A percentile compares a stretch with the other conserved stretches of the same genome.
phyloP scores from a whole-genome alignment of 2,888 invertebrate species.

The Lysandra coridon region DNA sequence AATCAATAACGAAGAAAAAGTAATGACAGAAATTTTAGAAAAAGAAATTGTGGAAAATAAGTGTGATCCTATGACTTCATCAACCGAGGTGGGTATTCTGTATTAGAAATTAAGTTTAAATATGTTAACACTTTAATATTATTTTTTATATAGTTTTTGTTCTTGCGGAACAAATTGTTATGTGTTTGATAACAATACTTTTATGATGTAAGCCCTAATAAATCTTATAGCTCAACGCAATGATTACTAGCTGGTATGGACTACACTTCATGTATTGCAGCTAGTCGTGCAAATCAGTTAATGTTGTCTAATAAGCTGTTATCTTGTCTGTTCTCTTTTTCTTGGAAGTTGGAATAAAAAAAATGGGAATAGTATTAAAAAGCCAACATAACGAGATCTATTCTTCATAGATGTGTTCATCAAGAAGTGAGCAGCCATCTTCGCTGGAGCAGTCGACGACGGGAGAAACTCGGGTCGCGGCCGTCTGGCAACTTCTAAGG shows the following conservation, averaged over 20 bases:
- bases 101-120: neutral
- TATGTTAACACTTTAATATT: too few species aligned
- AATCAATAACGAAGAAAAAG: constrained; percentile 66
- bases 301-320: too few species aligned
- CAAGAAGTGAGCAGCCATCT: constrained; percentile 65
- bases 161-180: too few species aligned
- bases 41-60: constrained; percentile 65
- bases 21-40: constrained; percentile 64
- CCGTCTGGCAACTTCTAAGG: constrained; percentile 84
- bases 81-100: constrained; percentile 52
- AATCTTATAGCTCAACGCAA: too few species aligned
- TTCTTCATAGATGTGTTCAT: constrained; percentile 48
- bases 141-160: too few species aligned
- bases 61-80: constrained; percentile 52
- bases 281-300: too few species aligned
- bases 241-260: too few species aligned
- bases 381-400: neutral
- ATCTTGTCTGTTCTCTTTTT: neutral
- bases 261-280: too few species aligned
- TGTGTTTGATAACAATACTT: too few species aligned
- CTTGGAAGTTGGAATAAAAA: neutral
- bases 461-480: constrained; percentile 67
- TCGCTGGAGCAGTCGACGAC: constrained; percentile 66
- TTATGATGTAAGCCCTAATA: too few species aligned
- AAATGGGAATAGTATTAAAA: neutral